A percentile compares a stretch with the other conserved stretches of the same genome.
phyloP scores from a whole-genome alignment of 1,140 invertebrate species.

The Carposina sasakii region DNA sequence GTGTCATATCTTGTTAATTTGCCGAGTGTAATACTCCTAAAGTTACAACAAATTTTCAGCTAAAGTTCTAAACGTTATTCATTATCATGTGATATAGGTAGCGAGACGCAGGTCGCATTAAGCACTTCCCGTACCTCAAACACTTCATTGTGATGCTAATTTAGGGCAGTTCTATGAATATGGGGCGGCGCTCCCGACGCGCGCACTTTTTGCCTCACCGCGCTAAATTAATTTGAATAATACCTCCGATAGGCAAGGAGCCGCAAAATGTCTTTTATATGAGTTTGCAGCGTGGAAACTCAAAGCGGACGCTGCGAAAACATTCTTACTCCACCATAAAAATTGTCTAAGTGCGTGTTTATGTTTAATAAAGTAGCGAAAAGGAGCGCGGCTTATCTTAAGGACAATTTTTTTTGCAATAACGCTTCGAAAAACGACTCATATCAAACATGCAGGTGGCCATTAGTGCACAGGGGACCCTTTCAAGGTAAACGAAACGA shows the following conservation, averaged over 20 bases:
- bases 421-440: not conserved
- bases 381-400: constrained; percentile 29
- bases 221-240: constrained; percentile 70
- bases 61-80: constrained; percentile 57
- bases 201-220: constrained; percentile 64
- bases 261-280: constrained; percentile 63
- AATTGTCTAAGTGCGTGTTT: constrained; percentile 41
- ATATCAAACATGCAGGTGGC: no score
- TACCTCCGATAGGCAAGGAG: constrained; percentile 59
- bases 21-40: constrained; percentile 31
- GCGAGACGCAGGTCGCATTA: constrained; percentile 58
- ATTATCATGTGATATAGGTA: constrained; percentile 59
- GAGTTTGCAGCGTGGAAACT: constrained; percentile 56
- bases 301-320: constrained; percentile 23
- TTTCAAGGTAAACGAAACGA: constrained; percentile 25
- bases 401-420: constrained; percentile 15
- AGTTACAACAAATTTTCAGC: constrained; percentile 48
- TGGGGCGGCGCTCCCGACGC: constrained; percentile 43
- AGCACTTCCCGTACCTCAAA: constrained; percentile 55
- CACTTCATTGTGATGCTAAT: constrained; percentile 71
- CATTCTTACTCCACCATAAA: constrained; percentile 43
- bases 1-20: no score
- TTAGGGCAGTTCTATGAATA: constrained; percentile 65
- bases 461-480: no score
- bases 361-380: constrained; percentile 41